Conservation (phyloP, 2,797 vertebrate species). For the Megalops cyprinoides region DNA sequence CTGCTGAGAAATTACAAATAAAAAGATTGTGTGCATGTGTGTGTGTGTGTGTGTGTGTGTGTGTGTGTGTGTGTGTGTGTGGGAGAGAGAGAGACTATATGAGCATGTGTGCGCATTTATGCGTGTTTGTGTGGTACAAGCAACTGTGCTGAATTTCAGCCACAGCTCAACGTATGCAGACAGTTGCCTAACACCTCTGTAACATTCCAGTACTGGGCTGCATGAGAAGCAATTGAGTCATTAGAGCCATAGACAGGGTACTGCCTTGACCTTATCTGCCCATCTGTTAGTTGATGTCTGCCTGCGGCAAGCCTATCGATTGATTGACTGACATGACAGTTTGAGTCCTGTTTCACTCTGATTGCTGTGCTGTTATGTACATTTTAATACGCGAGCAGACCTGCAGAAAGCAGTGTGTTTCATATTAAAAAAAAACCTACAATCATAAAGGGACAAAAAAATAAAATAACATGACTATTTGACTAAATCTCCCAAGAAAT, state of each 20-base stretch:
- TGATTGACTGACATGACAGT: not conserved
- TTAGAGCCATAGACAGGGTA: no score
- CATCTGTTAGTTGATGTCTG: not conserved
- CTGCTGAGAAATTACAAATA: not conserved
- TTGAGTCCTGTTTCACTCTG: not conserved
- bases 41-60: not conserved
- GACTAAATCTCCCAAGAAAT: not conserved
- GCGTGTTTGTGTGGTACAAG: not conserved
- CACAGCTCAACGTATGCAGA: not conserved
- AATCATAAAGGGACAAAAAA: not conserved
- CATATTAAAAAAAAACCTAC: not conserved
- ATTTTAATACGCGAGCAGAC: not conserved
- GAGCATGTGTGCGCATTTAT: not conserved
- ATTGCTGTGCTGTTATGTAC: not conserved
- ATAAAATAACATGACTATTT: not conserved
- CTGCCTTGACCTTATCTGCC: not conserved
- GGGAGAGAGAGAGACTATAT: not conserved
- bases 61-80: not conserved
- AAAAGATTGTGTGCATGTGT: not conserved
- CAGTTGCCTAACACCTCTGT: not conserved
- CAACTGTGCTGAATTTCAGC: not conserved
- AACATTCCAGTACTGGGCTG: not conserved
- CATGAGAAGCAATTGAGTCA: not conserved
- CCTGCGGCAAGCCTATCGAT: not conserved
- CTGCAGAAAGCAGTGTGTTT: not conserved